phyloP scores from a whole-genome alignment of 37 sponge, comb jelly and placozoan genomes.

The Oopsacas minuta region DNA sequence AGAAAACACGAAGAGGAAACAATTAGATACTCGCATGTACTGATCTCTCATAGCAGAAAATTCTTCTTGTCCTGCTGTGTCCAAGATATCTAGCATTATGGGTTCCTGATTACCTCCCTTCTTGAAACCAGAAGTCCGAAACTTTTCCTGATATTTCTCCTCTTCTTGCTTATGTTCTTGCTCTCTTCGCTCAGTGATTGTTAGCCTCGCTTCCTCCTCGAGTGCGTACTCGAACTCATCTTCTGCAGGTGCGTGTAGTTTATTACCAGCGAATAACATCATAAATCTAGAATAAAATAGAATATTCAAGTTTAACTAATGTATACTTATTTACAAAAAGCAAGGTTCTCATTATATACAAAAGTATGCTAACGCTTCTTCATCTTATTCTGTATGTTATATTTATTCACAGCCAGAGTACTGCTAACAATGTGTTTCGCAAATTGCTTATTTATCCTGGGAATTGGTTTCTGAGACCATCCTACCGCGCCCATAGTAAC shows the following conservation, averaged over 20 bases:
- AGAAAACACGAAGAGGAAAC: slow-evolving; percentile 81
- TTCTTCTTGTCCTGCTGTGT: slow-evolving; percentile 99
- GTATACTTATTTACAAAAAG: not conserved
- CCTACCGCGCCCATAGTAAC: not conserved
- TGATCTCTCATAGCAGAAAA: slow-evolving; percentile 88
- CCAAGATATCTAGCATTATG: slow-evolving; percentile 79
- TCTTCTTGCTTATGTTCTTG: not conserved
- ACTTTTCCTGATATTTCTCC: not conserved
- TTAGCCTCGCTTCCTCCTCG: not conserved
- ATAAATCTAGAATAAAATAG: too few species aligned
- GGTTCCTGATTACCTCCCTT: not conserved
- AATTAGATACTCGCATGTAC: slow-evolving; percentile 60
- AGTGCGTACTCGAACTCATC: not conserved
- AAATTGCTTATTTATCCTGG: not conserved
- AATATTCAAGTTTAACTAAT: too few species aligned
- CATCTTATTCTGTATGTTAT: not conserved
- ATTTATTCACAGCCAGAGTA: not conserved
- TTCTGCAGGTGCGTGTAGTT: not conserved
- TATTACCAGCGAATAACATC: not conserved
- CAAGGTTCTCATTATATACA: not conserved
- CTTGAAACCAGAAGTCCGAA: not conserved
- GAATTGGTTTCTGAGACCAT: not conserved
- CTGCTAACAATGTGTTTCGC: not conserved
- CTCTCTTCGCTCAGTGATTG: not conserved
- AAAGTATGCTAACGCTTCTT: not conserved